Conservation (phyloP, 2,113 vertebrate genomes). For the Campylorhamphus procurvoides region DNA sequence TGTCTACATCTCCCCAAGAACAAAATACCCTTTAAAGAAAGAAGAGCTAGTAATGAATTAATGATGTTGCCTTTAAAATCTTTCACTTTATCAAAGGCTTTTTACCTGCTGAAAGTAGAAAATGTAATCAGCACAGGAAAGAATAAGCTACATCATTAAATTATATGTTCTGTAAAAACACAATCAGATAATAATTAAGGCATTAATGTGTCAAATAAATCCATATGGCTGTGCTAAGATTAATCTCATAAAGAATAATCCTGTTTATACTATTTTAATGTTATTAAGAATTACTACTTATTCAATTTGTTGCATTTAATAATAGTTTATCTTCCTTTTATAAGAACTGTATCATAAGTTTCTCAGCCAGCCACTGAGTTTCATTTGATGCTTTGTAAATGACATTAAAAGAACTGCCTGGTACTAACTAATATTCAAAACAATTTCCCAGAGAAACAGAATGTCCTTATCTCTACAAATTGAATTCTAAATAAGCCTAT, state of each 20-base stretch:
- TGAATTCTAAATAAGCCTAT: not conserved
- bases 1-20: not conserved
- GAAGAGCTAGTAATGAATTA: not conserved
- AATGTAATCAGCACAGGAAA: not conserved
- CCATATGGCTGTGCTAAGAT: not conserved
- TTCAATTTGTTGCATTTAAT: not conserved
- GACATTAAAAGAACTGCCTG: not conserved
- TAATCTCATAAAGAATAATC: not conserved
- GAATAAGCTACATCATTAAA: not conserved
- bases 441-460: not conserved
- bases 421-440: not conserved
- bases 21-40: not conserved
- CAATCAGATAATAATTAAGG: not conserved
- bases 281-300: not conserved
- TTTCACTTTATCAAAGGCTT: not conserved
- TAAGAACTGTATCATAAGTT: not conserved
- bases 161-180: not conserved
- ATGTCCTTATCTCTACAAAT: not conserved
- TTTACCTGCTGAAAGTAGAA: not conserved
- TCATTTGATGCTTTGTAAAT: not conserved
- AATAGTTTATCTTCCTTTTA: not conserved
- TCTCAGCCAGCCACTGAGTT: not conserved
- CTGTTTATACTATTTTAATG: not conserved
- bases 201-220: not conserved
- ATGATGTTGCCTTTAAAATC: not conserved